Evolutionary conservation across 2,888 invertebrate species (phyloP).

Genomic region (Coleophora flavipennella): DNA sequence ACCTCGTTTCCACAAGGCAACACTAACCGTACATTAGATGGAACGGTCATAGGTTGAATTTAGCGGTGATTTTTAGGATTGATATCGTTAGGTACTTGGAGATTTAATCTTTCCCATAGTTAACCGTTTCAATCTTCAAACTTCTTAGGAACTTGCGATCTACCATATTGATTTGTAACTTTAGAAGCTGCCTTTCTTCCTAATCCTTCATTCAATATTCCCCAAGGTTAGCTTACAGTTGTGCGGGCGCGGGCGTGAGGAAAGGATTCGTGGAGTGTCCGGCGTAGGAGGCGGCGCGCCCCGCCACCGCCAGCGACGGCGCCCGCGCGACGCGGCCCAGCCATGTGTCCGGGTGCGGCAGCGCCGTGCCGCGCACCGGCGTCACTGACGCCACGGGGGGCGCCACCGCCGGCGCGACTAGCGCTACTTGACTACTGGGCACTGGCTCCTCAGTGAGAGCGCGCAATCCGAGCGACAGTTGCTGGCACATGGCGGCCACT

Average conservation of each 20-base stretch:
- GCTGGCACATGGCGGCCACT: conserved; percentile 86
- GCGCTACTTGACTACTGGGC: too few species aligned
- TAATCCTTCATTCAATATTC: too few species aligned
- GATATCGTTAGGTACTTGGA: too few species aligned
- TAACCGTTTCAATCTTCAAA: too few species aligned
- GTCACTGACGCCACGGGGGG: conserved; percentile 35
- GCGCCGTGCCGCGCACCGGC: conserved; percentile 38
- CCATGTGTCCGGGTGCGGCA: conserved; percentile 90
- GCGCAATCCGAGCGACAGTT: conserved; percentile 82
- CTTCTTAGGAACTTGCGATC: too few species aligned
- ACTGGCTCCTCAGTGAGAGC: conserved; percentile 75
- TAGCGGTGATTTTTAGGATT: too few species aligned
- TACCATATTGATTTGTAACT: too few species aligned
- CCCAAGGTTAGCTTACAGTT: conserved; percentile 12
- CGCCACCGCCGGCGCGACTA: conserved; percentile 20
- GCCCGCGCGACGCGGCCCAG: conserved; percentile 78
- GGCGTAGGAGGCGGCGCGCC: conserved; percentile 40
- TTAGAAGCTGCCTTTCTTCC: too few species aligned
- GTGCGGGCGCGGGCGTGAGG: conserved; percentile 26
- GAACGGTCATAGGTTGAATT: too few species aligned
- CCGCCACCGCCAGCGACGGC: conserved; percentile 69
- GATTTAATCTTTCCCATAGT: too few species aligned
- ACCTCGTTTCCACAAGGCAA: too few species aligned
- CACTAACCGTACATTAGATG: too few species aligned
- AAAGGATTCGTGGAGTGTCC: conserved; percentile 40